Evolutionary conservation across 1,140 invertebrate genomes (phyloP).

Genomic region (Dendroctonus valens): DNA sequence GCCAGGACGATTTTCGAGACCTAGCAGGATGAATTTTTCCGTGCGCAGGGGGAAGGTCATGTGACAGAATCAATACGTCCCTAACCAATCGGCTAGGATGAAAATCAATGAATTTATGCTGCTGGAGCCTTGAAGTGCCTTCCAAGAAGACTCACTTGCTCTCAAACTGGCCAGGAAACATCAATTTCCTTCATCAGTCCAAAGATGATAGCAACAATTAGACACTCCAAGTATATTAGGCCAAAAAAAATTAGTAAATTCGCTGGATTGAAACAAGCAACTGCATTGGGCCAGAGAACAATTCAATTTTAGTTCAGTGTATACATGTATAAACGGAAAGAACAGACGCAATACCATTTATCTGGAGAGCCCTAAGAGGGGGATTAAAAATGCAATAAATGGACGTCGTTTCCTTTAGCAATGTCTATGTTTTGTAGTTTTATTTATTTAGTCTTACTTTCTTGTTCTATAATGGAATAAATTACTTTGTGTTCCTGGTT

Average conservation of each 20-base stretch:
- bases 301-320: too few relatives aligned
- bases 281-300: too few relatives aligned
- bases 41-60: constrained; percentile 15
- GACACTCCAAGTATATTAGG: too few relatives aligned
- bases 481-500: too few relatives aligned
- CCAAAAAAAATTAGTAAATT: too few relatives aligned
- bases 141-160: background rate
- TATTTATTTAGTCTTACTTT: too few relatives aligned
- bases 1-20: constrained; percentile 7
- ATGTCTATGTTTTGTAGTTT: too few relatives aligned
- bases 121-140: constrained; percentile 5
- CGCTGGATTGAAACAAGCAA: too few relatives aligned
- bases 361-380: background rate
- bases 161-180: too few relatives aligned
- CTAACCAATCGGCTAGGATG: constrained; percentile 8
- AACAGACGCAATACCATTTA: background rate
- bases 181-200: too few relatives aligned
- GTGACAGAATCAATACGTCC: constrained; percentile 20
- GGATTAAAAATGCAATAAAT: background rate
- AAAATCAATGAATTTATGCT: constrained; percentile 16
- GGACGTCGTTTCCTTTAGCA: background rate
- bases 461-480: too few relatives aligned
- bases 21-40: constrained; percentile 9
- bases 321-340: background rate
- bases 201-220: too few relatives aligned